Percentiles rank a stretch among this genome's conserved stretches.
Evolutionary conservation across 2,797 vertebrate species (phyloP).

Genomic region (Danio jaintianensis): DNA sequence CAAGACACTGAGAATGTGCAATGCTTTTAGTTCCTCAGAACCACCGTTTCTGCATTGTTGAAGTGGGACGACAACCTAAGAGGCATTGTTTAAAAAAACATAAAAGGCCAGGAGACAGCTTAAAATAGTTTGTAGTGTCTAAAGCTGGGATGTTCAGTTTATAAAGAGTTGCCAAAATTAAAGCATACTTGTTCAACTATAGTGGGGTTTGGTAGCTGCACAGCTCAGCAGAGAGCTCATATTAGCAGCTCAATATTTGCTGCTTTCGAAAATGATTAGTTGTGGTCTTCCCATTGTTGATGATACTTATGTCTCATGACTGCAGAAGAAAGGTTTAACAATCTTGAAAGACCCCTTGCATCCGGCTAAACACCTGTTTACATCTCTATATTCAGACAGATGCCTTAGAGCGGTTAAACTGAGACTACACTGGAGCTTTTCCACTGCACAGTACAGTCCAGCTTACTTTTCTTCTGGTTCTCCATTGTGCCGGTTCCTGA

Average conservation of each 20-base stretch:
- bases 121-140: not conserved
- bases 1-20: not conserved
- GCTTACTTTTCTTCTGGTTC: too few relatives aligned
- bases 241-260: too few relatives aligned
- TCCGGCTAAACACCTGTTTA: not conserved
- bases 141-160: not conserved
- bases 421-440: not conserved
- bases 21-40: not conserved
- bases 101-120: not conserved
- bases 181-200: not conserved
- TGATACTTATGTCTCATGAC: not conserved
- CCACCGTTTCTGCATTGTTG: not conserved
- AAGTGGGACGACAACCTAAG: not conserved
- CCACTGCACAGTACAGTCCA: too few relatives aligned
- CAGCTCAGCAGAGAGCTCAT: not conserved
- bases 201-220: not conserved
- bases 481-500: too few relatives aligned
- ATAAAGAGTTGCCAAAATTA: not conserved
- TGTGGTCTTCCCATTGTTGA: not conserved
- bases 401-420: not conserved
- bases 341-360: not conserved
- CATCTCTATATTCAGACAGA: not conserved
- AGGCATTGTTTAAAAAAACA: not conserved
- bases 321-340: not conserved
- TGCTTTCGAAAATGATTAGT: not conserved